Conservation (phyloP, 2,888 invertebrate genomes). For the Chouioia cunea region DNA sequence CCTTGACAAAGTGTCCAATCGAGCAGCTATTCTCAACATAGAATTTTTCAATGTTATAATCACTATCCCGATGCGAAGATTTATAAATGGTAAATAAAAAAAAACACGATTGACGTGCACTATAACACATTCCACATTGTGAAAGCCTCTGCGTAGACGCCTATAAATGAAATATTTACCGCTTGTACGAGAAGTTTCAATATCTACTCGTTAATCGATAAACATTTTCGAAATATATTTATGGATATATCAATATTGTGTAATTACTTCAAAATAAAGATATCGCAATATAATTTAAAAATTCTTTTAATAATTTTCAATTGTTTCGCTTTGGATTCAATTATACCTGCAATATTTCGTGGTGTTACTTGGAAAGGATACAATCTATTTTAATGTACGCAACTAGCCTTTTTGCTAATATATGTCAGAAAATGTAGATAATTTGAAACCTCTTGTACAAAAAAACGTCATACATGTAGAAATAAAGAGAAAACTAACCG, state of each 20-base stretch:
- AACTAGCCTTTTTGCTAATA: constrained; percentile 33
- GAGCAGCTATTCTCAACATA: constrained; percentile 23
- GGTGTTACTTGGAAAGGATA: constrained; percentile 1
- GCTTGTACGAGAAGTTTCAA: constrained; percentile 47
- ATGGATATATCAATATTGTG: not conserved
- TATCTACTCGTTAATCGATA: constrained; percentile 10
- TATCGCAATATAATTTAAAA: not conserved
- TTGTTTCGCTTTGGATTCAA: not conserved
- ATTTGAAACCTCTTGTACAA: constrained; percentile 47
- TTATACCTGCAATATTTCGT: constrained; percentile 27
- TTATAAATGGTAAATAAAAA: constrained; percentile 7
- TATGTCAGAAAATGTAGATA: constrained; percentile 7
- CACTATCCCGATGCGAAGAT: constrained; percentile 8
- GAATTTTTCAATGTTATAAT: constrained; percentile 24
- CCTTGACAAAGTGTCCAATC: constrained; percentile 38
- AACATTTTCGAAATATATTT: not conserved
- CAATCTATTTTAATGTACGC: not conserved
- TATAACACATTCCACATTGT: constrained; percentile 46
- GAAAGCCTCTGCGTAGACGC: constrained; percentile 42
- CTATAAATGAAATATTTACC: constrained; percentile 29
- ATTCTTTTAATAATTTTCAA: not conserved
- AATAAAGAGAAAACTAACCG: constrained; percentile 33
- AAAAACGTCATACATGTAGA: constrained; percentile 37
- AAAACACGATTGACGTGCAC: constrained; percentile 37
- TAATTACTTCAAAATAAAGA: too few relatives aligned